Percentiles rank a stretch among this genome's conserved stretches.
phyloP scores from a whole-genome alignment of 2,888 invertebrate species.

The Iselma pallidipennis region DNA sequence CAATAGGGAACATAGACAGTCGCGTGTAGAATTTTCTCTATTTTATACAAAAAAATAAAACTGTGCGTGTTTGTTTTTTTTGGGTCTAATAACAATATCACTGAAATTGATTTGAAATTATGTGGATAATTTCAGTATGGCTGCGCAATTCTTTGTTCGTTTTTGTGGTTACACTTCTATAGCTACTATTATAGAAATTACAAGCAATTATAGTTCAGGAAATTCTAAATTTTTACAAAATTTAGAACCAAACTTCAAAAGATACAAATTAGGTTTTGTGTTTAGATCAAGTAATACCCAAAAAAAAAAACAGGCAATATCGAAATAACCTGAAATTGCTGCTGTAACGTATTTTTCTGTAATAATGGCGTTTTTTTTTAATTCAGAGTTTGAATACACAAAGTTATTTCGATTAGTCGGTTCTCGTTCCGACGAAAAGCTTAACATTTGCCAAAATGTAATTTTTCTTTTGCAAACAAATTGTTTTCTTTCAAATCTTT shows the following conservation, averaged over 20 bases:
- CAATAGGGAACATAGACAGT: constrained; percentile 4
- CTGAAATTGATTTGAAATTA: constrained; percentile 39
- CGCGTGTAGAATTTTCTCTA: constrained; percentile 20
- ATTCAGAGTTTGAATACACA: neutral
- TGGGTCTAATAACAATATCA: constrained; percentile 25
- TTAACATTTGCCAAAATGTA: constrained; percentile 17
- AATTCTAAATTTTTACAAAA: no score
- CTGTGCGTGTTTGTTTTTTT: constrained; percentile 24
- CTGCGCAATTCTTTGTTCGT: constrained; percentile 28
- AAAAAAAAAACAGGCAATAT: no score
- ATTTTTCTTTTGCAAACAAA: constrained; percentile 2
- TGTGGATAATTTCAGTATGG: constrained; percentile 34
- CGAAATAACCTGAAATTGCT: no score
- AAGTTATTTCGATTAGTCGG: neutral
- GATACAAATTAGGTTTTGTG: no score
- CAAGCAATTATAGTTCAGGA: no score
- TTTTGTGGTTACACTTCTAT: constrained; percentile 13
- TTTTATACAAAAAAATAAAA: no score
- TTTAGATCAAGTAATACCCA: no score
- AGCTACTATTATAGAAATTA: no score
- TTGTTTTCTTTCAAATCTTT: neutral
- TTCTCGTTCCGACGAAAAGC: neutral
- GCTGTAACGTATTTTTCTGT: no score
- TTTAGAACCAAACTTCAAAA: no score
- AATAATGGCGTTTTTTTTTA: no score